Evolutionary conservation across 2,113 vertebrate species (phyloP).

Genomic region (Nansenia antarctica): DNA sequence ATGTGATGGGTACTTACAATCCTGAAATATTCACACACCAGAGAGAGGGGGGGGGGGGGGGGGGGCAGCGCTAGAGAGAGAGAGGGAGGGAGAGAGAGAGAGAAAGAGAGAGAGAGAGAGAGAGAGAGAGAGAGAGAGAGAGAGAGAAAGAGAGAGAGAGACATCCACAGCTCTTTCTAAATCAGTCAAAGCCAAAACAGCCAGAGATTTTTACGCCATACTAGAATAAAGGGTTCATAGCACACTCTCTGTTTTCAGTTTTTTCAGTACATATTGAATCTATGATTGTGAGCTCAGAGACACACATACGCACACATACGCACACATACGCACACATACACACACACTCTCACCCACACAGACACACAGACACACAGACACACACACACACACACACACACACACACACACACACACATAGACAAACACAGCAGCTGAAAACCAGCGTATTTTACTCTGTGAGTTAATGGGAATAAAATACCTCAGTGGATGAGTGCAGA

Average conservation of each 20-base stretch:
- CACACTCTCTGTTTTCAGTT: too few relatives aligned
- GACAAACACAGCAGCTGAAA: constrained; percentile 82
- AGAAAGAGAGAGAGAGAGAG: constrained; percentile 8
- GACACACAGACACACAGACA: constrained; percentile 42
- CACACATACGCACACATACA: too few relatives aligned
- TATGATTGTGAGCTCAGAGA: constrained; percentile 72
- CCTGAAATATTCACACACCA: constrained; percentile 78
- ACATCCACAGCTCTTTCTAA: constrained; percentile 68
- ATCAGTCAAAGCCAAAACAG: constrained; percentile 77
- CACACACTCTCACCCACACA: constrained; percentile 15
- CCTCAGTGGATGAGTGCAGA: constrained; percentile 99
- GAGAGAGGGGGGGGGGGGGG: constrained; percentile 36
- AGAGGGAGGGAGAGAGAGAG: background rate
- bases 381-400: constrained; percentile 34
- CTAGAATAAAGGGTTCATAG: too few relatives aligned
- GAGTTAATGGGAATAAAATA: constrained; percentile 99
- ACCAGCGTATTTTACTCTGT: constrained; percentile 99
- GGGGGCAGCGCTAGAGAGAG: constrained; percentile 34
- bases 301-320: constrained; percentile 68
- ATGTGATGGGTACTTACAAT: constrained; percentile 91
- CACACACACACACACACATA: constrained; percentile 13
- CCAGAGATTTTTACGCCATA: constrained; percentile 86
- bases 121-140: constrained; percentile 33
- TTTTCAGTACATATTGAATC: constrained; percentile 67
- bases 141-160: constrained; percentile 12